Percentiles rank a stretch among this genome's conserved stretches.
Evolutionary conservation across 2,888 invertebrate genomes (phyloP).

Genomic region (Platycheirus albimanus): DNA sequence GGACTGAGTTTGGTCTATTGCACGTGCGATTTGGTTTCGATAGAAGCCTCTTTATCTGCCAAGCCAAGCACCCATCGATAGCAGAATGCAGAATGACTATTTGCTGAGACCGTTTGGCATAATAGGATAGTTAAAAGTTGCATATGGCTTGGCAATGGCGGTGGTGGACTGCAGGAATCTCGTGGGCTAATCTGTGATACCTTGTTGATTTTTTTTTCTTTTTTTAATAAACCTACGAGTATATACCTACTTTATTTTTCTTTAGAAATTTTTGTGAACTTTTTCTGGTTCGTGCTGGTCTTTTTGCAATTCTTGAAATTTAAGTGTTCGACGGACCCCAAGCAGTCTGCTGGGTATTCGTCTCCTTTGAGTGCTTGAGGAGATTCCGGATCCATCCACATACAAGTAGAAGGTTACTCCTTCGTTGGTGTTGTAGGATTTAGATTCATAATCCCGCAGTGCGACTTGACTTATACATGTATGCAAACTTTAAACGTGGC

Average conservation of each 20-base stretch:
- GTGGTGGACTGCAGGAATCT: constrained; percentile 56
- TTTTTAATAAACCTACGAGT: not conserved
- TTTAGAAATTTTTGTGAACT: constrained; percentile 48
- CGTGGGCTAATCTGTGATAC: constrained; percentile 67
- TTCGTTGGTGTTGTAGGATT: constrained; percentile 51
- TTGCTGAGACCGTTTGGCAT: constrained; percentile 68
- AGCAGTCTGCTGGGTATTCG: constrained; percentile 80
- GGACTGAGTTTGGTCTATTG: constrained; percentile 24
- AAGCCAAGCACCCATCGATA: constrained; percentile 64
- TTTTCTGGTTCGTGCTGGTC: constrained; percentile 42
- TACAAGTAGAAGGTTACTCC: constrained; percentile 4
- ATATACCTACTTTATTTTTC: constrained; percentile 37
- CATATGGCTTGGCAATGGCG: constrained; percentile 44
- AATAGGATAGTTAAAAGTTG: constrained; percentile 48
- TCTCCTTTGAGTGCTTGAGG: constrained; percentile 39
- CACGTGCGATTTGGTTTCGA: constrained; percentile 57
- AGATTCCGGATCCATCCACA: constrained; percentile 29
- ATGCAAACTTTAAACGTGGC: constrained; percentile 63
- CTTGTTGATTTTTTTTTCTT: constrained; percentile 67
- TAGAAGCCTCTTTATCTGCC: constrained; percentile 59
- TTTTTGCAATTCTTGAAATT: constrained; percentile 73
- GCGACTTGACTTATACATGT: constrained; percentile 43
- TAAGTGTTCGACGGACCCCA: constrained; percentile 79
- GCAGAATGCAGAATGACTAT: constrained; percentile 57
- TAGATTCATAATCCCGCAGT: constrained; percentile 67